Conservation (phyloP, 2,113 vertebrate genomes). For the Prionailurus viverrinus region DNA sequence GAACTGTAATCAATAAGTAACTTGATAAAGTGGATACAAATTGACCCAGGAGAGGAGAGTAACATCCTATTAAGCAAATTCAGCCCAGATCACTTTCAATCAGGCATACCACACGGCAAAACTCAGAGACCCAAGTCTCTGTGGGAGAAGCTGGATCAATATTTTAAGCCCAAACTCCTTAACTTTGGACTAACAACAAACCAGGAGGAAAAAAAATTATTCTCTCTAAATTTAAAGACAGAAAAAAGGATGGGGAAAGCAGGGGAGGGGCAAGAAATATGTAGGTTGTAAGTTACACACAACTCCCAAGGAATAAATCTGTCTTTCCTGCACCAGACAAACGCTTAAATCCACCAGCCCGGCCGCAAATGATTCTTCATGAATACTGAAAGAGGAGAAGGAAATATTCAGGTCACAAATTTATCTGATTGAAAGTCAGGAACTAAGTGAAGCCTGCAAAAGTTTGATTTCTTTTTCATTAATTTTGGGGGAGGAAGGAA, state of each 20-base stretch:
- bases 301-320: slow-evolving; percentile 65
- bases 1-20: slow-evolving; percentile 72
- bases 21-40: slow-evolving; percentile 79
- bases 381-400: slow-evolving; percentile 77
- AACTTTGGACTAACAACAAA: slow-evolving; percentile 60
- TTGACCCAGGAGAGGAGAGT: slow-evolving; percentile 47
- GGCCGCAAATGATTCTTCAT: slow-evolving; percentile 64
- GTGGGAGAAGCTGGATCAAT: slow-evolving; percentile 53
- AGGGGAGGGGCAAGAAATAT: slow-evolving; percentile 60
- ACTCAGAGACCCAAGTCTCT: slow-evolving; percentile 22
- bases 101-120: slow-evolving; percentile 60
- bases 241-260: slow-evolving; percentile 17
- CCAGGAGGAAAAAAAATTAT: background rate
- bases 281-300: slow-evolving; percentile 45
- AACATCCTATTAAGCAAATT: slow-evolving; percentile 74
- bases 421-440: slow-evolving; percentile 71
- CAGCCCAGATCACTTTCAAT: slow-evolving; percentile 56
- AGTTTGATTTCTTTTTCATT: slow-evolving; percentile 77
- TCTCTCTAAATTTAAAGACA: slow-evolving; percentile 72
- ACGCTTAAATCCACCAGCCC: slow-evolving; percentile 66
- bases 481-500: slow-evolving; percentile 64
- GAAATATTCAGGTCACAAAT: slow-evolving; percentile 75
- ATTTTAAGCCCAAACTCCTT: slow-evolving; percentile 65
- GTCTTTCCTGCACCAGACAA: slow-evolving; percentile 74
- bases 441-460: slow-evolving; percentile 76